Base-by-base conservation (phyloP, 2,113 vertebrate species). In the Antechinus stuartii region DNA sequence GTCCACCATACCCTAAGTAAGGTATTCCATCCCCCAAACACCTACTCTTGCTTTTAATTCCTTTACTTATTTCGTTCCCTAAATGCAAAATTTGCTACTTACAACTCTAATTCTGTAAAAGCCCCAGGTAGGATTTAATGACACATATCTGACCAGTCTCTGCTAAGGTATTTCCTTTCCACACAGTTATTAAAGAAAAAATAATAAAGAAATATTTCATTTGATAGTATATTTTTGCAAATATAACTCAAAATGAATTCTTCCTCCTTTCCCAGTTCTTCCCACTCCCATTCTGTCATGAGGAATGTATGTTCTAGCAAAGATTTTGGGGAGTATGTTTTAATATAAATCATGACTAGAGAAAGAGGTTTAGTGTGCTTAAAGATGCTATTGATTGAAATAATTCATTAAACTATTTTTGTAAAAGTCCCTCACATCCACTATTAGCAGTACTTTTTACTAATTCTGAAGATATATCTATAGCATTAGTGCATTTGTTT, bases 371-470 rank as follows among this genome's bases (percentile, higher is more conserved):
- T 16, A 47, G 52, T 54, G 53, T 54, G 8, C 92, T 9, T 89
- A 16, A 90, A 94, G 92, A 94, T 92, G 61, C 42, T 22, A 56
- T 84, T 8, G 7, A 42, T 96, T 42, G 27, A 94, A 55, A 92
- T 5, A 25, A 61, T 94, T 56, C 54, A n/a, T 22, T 57, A 61
- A 97, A 94, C 54, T 55, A 76, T 90, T 68, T 76, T 84, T 42
- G 7, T 42, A 42, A 42, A 84, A 84, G n/a, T 84, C n/a, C n/a
- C 16, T 68, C 30, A 68, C 12, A 14, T 68, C 30, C 61, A 68
- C 35, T 23, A 22, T 42, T 94, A 19, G n/a, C 61, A 96, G 49
- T 3, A 19, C 2, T 90, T 94, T 11, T n/a, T 91, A 92, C 1
- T 96, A 46, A 92, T 94, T 92, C 46, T 91, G 30, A 46, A 61